Conservation (phyloP, 2,888 invertebrate species). For the Callyntrura sp. region DNA sequence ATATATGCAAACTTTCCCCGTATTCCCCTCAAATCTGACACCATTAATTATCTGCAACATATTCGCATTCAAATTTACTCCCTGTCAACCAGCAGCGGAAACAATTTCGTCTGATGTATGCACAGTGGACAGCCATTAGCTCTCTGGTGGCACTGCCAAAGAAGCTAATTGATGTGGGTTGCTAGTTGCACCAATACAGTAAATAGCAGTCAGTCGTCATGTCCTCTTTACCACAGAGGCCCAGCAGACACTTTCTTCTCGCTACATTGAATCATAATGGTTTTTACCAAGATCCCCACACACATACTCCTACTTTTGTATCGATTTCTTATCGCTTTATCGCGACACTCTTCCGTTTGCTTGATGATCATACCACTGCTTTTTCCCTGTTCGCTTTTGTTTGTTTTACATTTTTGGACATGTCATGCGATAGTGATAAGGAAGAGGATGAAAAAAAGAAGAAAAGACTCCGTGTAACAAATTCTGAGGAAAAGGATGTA, state of each 20-base stretch:
- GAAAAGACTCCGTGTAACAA: not conserved
- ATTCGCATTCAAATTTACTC: not conserved
- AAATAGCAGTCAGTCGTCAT: no score
- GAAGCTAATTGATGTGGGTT: constrained; percentile 34
- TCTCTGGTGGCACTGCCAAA: not conserved
- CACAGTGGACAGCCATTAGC: no score
- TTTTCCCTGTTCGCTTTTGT: not conserved
- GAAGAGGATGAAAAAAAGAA: constrained; percentile 35
- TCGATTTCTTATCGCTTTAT: constrained; percentile 13
- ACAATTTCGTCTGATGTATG: not conserved
- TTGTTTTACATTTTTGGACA: constrained; percentile 54
- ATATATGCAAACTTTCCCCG: constrained; percentile 1
- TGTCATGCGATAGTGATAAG: constrained; percentile 29
- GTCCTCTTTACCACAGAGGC: not conserved
- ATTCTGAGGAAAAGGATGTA: constrained; percentile 17
- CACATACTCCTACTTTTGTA: not conserved
- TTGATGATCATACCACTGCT: not conserved
- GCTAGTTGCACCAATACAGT: no score
- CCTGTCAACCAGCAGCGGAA: not conserved
- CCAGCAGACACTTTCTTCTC: not conserved
- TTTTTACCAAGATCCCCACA: constrained; percentile 2
- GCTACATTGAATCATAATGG: not conserved
- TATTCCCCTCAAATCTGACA: not conserved
- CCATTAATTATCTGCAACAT: not conserved
- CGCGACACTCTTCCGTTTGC: not conserved